Evolutionary conservation across 2,113 vertebrate genomes (phyloP).

Genomic region (Dipodomys spectabilis): DNA sequence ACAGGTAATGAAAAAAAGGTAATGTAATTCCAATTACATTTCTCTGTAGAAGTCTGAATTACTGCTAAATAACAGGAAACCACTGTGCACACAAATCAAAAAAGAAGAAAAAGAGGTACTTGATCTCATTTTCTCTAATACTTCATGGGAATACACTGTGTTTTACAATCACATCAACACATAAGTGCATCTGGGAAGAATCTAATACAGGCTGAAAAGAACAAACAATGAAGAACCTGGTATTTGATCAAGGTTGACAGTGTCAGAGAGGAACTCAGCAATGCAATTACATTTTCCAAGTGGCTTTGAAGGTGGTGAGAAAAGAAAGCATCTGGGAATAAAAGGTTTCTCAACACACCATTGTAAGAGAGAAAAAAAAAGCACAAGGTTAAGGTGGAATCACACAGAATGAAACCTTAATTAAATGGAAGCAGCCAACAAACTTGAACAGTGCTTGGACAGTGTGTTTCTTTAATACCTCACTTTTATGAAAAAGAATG

Average conservation of each 20-base stretch:
- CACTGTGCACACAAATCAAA: conserved; percentile 39
- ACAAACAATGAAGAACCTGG: conserved; percentile 66
- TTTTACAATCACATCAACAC: conserved; percentile 63
- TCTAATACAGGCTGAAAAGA: conserved; percentile 62
- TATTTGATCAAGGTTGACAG: conserved; percentile 62
- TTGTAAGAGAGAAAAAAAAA: not conserved
- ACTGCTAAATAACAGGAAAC: conserved; percentile 48
- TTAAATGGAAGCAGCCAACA: conserved; percentile 48
- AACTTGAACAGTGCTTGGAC: conserved; percentile 1
- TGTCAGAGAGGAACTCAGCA: conserved; percentile 53
- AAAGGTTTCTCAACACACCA: conserved; percentile 22
- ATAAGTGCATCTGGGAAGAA: not conserved
- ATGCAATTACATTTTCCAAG: conserved; percentile 62
- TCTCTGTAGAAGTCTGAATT: conserved; percentile 22
- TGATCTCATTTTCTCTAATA: conserved; percentile 36
- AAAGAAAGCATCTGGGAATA: conserved; percentile 48
- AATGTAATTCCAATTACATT: conserved; percentile 71
- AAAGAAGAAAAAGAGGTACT: not conserved
- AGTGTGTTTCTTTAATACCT: conserved; percentile 37
- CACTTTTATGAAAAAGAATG: conserved; percentile 30
- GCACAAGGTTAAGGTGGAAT: not conserved
- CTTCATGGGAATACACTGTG: conserved; percentile 32
- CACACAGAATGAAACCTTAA: conserved; percentile 41
- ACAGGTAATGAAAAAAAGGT: conserved; percentile 70
- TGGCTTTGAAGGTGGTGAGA: conserved; percentile 55